These are phyloP conservation scores for Pollenia griseotomentosa DNA, from an alignment of 2,888 invertebrate species.

Conservation along the genomic window DNA sequence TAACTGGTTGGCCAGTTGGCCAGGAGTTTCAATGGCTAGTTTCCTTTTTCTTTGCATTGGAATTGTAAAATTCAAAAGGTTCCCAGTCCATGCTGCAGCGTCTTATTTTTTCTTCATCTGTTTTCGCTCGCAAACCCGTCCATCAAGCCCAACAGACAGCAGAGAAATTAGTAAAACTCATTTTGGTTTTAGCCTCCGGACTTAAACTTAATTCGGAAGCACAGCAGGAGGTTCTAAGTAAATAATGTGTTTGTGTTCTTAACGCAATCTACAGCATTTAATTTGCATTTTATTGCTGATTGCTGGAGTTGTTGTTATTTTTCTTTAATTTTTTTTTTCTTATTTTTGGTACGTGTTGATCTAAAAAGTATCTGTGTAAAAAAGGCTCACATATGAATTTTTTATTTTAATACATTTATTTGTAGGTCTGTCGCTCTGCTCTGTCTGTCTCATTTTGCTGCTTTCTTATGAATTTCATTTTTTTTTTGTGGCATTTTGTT, in stretches of 20 bases:
- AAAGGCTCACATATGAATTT: slow-evolving; percentile 50
- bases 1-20: slow-evolving; percentile 60
- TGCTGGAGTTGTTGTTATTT: slow-evolving; percentile 44
- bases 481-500: slow-evolving; percentile 18
- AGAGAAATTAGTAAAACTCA: slow-evolving; percentile 84
- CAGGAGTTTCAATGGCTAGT: neutral
- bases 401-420: slow-evolving; percentile 58
- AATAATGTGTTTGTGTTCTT: slow-evolving; percentile 82
- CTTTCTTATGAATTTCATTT: slow-evolving; percentile 52
- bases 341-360: slow-evolving; percentile 70
- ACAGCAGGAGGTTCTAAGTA: slow-evolving; percentile 88
- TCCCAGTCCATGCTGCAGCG: slow-evolving; percentile 13
- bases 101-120: slow-evolving; percentile 22
- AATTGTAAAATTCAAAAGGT: slow-evolving; percentile 36
- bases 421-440: neutral
- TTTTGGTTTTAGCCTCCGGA: slow-evolving; percentile 88
- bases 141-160: slow-evolving; percentile 78
- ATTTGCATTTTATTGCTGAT: slow-evolving; percentile 83
- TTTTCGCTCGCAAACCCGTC: slow-evolving; percentile 72
- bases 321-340: neutral
- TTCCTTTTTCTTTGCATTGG: slow-evolving; percentile 7
- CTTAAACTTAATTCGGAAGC: slow-evolving; percentile 90
- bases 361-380: slow-evolving; percentile 48
- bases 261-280: slow-evolving; percentile 81
- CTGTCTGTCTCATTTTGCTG: neutral